Evolutionary conservation across 2,888 invertebrate genomes (phyloP), one percentile per base, ranked within the genome.

Genomic region (Neoascia interrupta): DNA sequence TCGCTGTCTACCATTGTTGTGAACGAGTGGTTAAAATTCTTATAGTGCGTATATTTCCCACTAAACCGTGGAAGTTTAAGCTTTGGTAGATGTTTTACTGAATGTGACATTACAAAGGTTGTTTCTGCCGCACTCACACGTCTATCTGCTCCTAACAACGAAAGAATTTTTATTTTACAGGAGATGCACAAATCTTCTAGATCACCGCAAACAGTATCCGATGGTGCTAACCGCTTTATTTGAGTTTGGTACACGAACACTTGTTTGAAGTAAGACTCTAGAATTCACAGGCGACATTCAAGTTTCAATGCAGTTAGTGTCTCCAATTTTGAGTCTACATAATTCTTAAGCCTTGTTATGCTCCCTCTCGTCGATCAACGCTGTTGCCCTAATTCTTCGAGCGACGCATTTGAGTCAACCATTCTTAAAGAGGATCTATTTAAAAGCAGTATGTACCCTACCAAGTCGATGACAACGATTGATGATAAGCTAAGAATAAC

Each of bases 21-120:
- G 5, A 43, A 43, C 3, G 21, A 43, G 6, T 43, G 43, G 23
- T 19, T 41, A 6, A 54, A 63, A 13, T 54, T 61, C 19, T 47
- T 56, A n/a, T 49, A 61, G 5, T 60, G 53, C 0, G 43, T 41
- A 45, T 70, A 61, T 61, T 70, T 63, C 11, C 54, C 61, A 26
- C 37, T 39, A 16, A 54, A 45, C 45, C 18, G 11, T 36, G 66
- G 54, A 13, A 66, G 13, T 26, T 45, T 31, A 10, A 54, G 45
- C 15, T 45, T 19, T 3, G 66, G 66, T 10, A 66, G 36, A 16
- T 43, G 34, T n/a, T 37, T 66, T 6, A 11, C 10, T 13, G n/a
- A 39, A 5, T 16, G 21, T 34, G 36, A 10, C n/a, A 34, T 31
- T n/a, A n/a, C n/a, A n/a, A n/a, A n/a, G n/a, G n/a, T n/a, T n/a